These are phyloP conservation scores for Cherax destructor DNA, from an alignment of 1,140 invertebrate genomes.

Conservation along the genomic window DNA sequence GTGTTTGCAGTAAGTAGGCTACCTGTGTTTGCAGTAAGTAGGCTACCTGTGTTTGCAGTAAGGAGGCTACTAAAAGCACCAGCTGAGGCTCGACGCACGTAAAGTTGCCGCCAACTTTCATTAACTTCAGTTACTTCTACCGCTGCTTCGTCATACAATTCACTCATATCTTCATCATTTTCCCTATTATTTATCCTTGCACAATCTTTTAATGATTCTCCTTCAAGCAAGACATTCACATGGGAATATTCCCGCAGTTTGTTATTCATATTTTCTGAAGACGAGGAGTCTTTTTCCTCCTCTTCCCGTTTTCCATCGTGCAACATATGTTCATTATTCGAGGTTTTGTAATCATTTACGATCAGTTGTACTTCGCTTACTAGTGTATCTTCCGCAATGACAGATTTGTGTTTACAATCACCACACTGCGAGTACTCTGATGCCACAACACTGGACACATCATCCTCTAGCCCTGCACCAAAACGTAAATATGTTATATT, in stretches of 20 bases:
- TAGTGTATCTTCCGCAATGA: slow-evolving; percentile 30
- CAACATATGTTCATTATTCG: neutral
- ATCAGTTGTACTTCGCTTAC: slow-evolving; percentile 42
- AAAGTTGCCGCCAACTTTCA: slow-evolving; percentile 40
- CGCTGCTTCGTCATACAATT: neutral
- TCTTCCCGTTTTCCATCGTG: neutral
- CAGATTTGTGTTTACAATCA: neutral
- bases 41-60: slow-evolving; percentile 57
- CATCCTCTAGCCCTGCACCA: slow-evolving; percentile 45
- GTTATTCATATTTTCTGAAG: neutral
- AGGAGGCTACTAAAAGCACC: slow-evolving; percentile 12
- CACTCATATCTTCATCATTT: neutral
- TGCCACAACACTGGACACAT: slow-evolving; percentile 37
- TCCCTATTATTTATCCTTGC: neutral
- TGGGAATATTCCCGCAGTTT: neutral
- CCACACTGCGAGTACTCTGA: slow-evolving; percentile 38
- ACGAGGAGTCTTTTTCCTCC: neutral
- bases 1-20: too few relatives aligned
- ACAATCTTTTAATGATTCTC: neutral
- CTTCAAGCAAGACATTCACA: neutral
- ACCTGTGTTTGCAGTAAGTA: neutral
- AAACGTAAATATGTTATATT: slow-evolving; percentile 60
- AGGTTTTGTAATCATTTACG: slow-evolving; percentile 27
- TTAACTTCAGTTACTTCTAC: slow-evolving; percentile 35
- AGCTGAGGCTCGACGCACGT: slow-evolving; percentile 21